Evolutionary conservation across 2,888 invertebrate genomes (phyloP), one percentile per base, ranked within the genome.

Genomic region (Lepidochrysops patricia): DNA sequence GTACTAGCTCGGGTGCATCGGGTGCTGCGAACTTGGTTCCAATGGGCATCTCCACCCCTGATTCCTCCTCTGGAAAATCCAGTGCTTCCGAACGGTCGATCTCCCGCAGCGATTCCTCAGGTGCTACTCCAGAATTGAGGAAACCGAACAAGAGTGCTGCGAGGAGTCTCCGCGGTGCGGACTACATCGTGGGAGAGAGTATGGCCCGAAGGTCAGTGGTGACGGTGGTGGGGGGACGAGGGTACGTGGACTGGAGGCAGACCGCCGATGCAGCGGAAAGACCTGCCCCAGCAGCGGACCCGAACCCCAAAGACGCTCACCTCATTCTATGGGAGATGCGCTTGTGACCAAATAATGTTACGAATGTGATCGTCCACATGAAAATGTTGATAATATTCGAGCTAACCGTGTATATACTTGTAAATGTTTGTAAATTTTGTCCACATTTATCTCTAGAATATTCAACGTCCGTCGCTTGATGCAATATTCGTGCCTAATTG

Each of bases 241-340:
- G 97, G 2, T 97, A 97, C 74, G 92, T 95, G 23, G 95, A 96
- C 82, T 95, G 96, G 94, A 90, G 95, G 60, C 95, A 95, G 72
- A 92, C 94, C 15, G 92, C 93, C 72, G 92, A 93, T 75, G 88
- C 91, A 26, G 84, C 90, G 1, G 91, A 92, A 67, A 86, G 91
- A 29, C 86, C 90, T 5, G 81, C 84, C 58, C 82, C 87, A 50
- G 87, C 91, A 43, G 91, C 91, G 56, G 94, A 94, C 63, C 93
- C 94, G 54, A 95, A 95, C 79, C 94, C 94, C 64, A 95, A 92
- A 73, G 96, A 96, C 90, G 96, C 97, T 13, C 96, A 97, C 83
- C 93, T 97, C 72, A 94, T 97, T 64, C 92, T 97, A 57, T 97
- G 97, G 97, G 97, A 97, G 70, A 88, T 84, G 86, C 79, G 89